Percentiles rank a stretch among this genome's conserved stretches.
phyloP scores from a whole-genome alignment of 2,113 vertebrate genomes.

The Piprites chloris region DNA sequence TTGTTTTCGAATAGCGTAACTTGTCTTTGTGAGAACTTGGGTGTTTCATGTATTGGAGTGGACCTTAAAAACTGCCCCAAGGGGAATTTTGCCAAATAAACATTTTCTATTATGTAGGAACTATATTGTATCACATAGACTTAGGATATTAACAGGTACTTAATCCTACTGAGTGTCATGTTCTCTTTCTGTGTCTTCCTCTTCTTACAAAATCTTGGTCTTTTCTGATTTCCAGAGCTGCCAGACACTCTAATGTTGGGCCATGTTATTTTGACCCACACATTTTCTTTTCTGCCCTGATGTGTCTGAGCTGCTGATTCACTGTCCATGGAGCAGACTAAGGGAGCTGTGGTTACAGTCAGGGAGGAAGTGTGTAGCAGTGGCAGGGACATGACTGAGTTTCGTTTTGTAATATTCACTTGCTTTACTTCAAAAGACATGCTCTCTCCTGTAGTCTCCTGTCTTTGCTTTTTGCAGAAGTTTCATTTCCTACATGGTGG shows the following conservation, averaged over 20 bases:
- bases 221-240: not conserved
- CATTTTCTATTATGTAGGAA: not conserved
- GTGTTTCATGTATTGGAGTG: not conserved
- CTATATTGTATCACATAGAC: not conserved
- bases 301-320: not conserved
- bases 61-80: not conserved
- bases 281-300: not conserved
- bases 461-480: not conserved
- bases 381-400: not conserved
- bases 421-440: not conserved
- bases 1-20: not conserved
- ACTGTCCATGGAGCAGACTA: not conserved
- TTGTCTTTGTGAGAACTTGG: not conserved
- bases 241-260: not conserved
- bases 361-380: not conserved
- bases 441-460: not conserved
- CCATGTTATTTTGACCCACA: accelerated
- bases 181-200: not conserved
- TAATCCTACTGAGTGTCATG: not conserved
- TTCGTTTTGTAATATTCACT: not conserved
- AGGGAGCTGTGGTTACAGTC: not conserved
- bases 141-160: not conserved
- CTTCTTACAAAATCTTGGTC: not conserved
- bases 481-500: not conserved
- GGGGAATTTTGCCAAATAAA: not conserved